Percentiles rank a stretch among this genome's conserved stretches.
Conservation (phyloP, 1,140 invertebrate species). For the Bombus picipes region DNA sequence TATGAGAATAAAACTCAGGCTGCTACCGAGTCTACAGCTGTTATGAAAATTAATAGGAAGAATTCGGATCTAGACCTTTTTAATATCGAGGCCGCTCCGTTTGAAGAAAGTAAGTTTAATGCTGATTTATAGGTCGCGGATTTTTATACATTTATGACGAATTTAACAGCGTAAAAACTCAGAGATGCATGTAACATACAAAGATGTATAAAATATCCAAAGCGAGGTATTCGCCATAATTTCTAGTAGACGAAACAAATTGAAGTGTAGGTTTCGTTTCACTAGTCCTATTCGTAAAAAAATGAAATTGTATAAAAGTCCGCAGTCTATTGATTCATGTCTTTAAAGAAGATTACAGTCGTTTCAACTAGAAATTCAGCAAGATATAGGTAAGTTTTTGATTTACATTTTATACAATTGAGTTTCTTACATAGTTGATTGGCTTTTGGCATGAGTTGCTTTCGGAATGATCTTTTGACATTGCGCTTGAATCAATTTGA, state of each 20-base stretch:
- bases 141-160: background rate
- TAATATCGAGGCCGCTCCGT: conserved; percentile 66
- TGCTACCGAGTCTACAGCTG: conserved; percentile 64
- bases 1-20: conserved; percentile 73
- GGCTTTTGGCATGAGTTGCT: conserved; percentile 32
- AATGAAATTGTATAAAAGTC: too few species aligned
- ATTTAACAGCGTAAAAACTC: too few species aligned
- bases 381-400: background rate
- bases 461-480: conserved; percentile 1
- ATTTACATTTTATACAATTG: background rate
- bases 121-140: too few species aligned
- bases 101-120: conserved; percentile 66
- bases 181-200: too few species aligned
- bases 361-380: background rate
- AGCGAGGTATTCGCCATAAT: too few species aligned
- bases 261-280: too few species aligned
- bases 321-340: too few species aligned
- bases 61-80: conserved; percentile 62
- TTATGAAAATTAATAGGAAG: conserved; percentile 75
- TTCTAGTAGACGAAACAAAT: too few species aligned
- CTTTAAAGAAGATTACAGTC: background rate
- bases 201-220: too few species aligned
- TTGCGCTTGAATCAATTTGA: background rate
- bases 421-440: background rate
- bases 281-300: too few species aligned